A percentile compares a stretch with the other conserved stretches of the same genome.
Evolutionary conservation across 2,797 vertebrate species (phyloP).

Genomic region (Gambelia wislizenii): DNA sequence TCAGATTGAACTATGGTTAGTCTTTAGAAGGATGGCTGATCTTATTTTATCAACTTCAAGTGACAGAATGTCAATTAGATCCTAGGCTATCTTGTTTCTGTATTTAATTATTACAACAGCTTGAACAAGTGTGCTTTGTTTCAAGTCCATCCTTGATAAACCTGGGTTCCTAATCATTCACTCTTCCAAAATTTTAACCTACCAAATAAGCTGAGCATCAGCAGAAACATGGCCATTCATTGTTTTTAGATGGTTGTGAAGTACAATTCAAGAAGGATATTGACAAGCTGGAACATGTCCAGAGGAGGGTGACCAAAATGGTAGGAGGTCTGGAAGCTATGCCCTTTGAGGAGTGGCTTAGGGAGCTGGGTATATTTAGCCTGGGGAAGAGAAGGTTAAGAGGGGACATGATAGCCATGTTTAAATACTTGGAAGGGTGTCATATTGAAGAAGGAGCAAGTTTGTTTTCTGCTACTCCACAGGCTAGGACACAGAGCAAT

Average conservation of each 20-base stretch:
- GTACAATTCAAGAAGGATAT: not conserved
- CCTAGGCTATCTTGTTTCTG: conserved; percentile 14
- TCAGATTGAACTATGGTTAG: conserved; percentile 22
- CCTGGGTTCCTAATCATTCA: not conserved
- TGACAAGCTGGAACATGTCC: too few species aligned
- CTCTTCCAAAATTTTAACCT: not conserved
- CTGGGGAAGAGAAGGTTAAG: too few species aligned
- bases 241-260: not conserved
- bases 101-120: conserved; percentile 28
- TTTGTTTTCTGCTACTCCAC: too few species aligned
- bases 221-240: not conserved
- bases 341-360: too few species aligned
- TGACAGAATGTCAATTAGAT: conserved; percentile 20
- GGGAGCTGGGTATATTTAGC: too few species aligned
- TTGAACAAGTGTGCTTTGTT: conserved; percentile 1
- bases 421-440: too few species aligned
- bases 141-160: not conserved
- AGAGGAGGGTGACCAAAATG: too few species aligned
- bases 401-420: too few species aligned
- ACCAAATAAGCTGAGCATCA: not conserved
- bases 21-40: conserved; percentile 19
- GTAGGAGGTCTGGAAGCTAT: too few species aligned
- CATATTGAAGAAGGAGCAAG: too few species aligned
- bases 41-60: conserved; percentile 27
- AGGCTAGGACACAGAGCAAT: too few species aligned